Conservation (phyloP, 2,113 vertebrate genomes). For the Pseudorhombus dupliciocellatus region DNA sequence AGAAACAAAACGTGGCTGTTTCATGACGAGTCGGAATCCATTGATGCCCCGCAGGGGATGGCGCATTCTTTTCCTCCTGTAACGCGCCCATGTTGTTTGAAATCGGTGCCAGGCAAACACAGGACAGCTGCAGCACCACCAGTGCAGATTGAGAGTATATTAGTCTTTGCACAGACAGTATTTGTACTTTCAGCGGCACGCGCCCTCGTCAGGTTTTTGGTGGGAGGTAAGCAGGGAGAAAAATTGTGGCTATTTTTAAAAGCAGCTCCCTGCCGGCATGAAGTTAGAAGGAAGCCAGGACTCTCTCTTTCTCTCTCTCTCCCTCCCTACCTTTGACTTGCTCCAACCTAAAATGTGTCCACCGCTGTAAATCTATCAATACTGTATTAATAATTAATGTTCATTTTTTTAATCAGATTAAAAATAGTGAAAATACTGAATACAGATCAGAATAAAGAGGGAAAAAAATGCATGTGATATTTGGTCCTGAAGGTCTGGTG, state of each 20-base stretch:
- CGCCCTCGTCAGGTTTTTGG: conserved; percentile 49
- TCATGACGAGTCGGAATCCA: conserved; percentile 30
- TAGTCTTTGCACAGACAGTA: conserved; percentile 34
- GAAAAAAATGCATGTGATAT: too few relatives aligned
- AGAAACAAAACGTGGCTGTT: conserved; percentile 33
- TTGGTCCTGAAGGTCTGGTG: too few relatives aligned
- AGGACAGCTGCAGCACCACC: conserved; percentile 36
- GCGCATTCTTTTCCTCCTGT: conserved; percentile 26
- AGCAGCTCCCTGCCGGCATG: conserved; percentile 52
- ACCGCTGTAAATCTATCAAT: not conserved
- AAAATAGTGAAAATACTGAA: not conserved
- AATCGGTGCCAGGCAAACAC: conserved; percentile 48
- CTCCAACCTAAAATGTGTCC: not conserved
- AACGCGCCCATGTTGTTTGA: conserved; percentile 42
- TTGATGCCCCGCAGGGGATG: conserved; percentile 9
- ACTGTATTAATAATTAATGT: too few relatives aligned
- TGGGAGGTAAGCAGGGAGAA: conserved; percentile 55
- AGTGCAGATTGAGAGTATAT: conserved; percentile 41
- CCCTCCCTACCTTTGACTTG: too few relatives aligned
- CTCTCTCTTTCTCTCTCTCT: conserved; percentile 18
- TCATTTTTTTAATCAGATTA: too few relatives aligned
- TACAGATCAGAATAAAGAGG: too few relatives aligned
- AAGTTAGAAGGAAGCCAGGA: conserved; percentile 49
- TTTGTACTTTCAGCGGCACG: conserved; percentile 39
- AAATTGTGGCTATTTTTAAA: conserved; percentile 75